Base-by-base conservation (phyloP, 1,140 invertebrate species). In the Pseudobourletiella spinata region DNA sequence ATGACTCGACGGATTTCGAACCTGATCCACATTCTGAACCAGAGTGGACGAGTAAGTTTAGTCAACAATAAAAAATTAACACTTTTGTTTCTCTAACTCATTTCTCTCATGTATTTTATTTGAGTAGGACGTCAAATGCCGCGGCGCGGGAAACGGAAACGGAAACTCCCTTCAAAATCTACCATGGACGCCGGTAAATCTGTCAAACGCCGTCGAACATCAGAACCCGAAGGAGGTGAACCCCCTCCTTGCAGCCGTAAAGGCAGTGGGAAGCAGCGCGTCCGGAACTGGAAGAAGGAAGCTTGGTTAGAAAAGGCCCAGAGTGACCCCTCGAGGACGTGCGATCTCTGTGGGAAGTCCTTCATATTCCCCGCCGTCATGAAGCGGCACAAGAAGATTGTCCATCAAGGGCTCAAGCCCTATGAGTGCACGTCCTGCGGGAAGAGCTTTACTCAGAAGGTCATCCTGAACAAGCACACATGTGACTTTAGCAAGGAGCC, bases 271-370 rank as follows among this genome's bases (percentile, higher is more conserved):
- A 39, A 39, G 6, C 14, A 48, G 22, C 11, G 44, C 11, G 18
- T 48, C 22, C 44, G 44, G 4, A 48, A 48, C 22, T 48, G 44
- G 44, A 48, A 48, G 44, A 48, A 48, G 22, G 44, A 48, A 48
- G 14, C 44, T 15, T 48, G 44, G 44, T 6, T 48, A 15, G 44
- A 48, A 48, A 48, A 48, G 20, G 44, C 44, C 22, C 6, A 48
- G 44, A 11, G 20, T 15, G 44, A 48, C 22, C 44, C 44, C 6
- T 15, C 44, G 6, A 48, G 44, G 18, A 48, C 44, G 11, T 48
- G 44, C 20, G 44, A 48, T 22, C 44, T 48, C 44, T 48, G 44
- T 18, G 44, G 44, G 4, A 48, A 48, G 18, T 48, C 44, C 11
- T 48, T 48, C 18, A 48, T 48, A 14, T 48, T 48, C 20, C 44